Evolutionary conservation across 2,797 vertebrate genomes (phyloP).

Genomic region (Sebastes cheni): DNA sequence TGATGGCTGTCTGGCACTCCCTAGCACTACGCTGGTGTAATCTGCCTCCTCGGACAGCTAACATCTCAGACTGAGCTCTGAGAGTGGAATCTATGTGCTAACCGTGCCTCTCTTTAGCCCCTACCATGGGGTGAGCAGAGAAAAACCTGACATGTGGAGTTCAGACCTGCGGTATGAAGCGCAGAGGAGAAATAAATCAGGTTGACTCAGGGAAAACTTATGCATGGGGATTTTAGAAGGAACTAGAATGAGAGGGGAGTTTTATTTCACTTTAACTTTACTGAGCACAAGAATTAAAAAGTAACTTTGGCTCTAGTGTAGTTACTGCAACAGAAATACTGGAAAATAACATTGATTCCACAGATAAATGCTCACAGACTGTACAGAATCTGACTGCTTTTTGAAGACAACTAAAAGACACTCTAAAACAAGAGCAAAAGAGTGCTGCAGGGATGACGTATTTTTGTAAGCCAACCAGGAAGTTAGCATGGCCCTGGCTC

Average conservation of each 20-base stretch:
- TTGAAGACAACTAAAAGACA: neutral
- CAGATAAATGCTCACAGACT: conserved; percentile 11
- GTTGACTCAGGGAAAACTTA: conserved; percentile 75
- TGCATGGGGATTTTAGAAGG: conserved; percentile 60
- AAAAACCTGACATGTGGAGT: conserved; percentile 74
- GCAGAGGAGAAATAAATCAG: conserved; percentile 70
- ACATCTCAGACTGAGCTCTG: conserved; percentile 77
- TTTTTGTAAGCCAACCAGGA: too few species aligned
- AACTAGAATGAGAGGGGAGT: conserved; percentile 39
- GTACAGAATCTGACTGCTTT: neutral
- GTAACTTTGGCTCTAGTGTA: conserved; percentile 16
- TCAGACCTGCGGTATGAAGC: conserved; percentile 66
- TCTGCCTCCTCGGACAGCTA: conserved; percentile 84
- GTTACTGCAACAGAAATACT: conserved; percentile 1
- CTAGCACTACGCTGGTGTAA: conserved; percentile 77
- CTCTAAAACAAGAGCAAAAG: neutral
- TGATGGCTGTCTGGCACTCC: conserved; percentile 81
- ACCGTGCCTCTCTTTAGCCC: conserved; percentile 77
- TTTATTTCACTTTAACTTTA: conserved; percentile 56
- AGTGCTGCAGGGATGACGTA: too few species aligned
- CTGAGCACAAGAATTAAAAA: conserved; percentile 24
- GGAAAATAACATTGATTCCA: conserved; percentile 2
- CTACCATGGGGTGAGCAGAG: conserved; percentile 68
- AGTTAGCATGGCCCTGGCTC: fast-evolving
- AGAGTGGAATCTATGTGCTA: conserved; percentile 77